A percentile compares a stretch with the other conserved stretches of the same genome.
Conservation (phyloP, 1,140 invertebrate genomes). For the Ceratosolen fusciceps region DNA sequence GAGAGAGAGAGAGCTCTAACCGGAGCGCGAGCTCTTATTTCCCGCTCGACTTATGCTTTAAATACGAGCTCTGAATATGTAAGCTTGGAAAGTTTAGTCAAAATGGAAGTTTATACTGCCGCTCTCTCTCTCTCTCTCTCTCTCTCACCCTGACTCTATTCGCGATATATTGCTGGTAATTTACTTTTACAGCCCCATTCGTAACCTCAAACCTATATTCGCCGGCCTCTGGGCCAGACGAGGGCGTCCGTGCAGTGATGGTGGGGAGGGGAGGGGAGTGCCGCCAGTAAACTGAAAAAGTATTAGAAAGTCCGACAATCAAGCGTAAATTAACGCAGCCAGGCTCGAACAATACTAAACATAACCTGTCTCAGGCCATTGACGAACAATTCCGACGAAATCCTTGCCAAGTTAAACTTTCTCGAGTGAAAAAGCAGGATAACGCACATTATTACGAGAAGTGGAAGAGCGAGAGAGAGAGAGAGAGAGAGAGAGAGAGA, state of each 20-base stretch:
- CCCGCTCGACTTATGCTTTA: not conserved
- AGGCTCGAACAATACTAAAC: not conserved
- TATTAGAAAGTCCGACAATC: constrained; percentile 22
- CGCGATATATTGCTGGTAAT: not conserved
- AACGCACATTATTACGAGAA: constrained; percentile 11
- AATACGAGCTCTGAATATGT: not conserved
- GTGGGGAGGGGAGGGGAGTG: not conserved
- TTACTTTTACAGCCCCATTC: constrained; percentile 10
- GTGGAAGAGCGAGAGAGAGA: constrained; percentile 9
- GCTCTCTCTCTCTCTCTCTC: too few relatives aligned
- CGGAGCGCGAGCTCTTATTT: not conserved
- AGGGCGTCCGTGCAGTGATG: too few relatives aligned
- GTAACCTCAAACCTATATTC: not conserved
- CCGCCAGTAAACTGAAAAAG: not conserved
- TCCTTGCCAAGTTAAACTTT: constrained; percentile 35
- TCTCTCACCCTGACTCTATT: not conserved
- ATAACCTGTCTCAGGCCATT: constrained; percentile 17
- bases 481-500: too few relatives aligned
- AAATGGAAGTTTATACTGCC: not conserved
- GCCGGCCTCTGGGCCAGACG: too few relatives aligned
- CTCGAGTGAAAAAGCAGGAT: constrained; percentile 4
- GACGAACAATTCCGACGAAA: constrained; percentile 11
- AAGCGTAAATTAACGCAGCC: constrained; percentile 19
- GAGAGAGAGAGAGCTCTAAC: not conserved
- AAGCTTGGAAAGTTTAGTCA: constrained; percentile 6